Evolutionary conservation across 2,888 invertebrate genomes (phyloP).

Genomic region (Archips crataeganus): DNA sequence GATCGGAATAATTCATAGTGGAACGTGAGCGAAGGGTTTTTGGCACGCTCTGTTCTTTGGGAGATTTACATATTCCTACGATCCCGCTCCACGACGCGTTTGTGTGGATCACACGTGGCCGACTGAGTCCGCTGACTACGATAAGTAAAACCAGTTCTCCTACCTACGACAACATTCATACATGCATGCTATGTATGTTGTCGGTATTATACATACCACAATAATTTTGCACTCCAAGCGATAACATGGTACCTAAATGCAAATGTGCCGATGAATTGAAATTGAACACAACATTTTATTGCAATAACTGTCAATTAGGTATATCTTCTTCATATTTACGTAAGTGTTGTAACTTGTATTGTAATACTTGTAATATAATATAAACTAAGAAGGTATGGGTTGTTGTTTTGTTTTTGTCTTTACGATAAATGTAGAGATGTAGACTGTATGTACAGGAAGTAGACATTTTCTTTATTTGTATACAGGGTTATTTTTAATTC

Average conservation of each 20-base stretch:
- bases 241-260: conserved; percentile 23
- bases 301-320: background rate
- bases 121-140: conserved; percentile 40
- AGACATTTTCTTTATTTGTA: too few species aligned
- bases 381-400: background rate
- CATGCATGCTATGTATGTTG: background rate
- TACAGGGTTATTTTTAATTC: too few species aligned
- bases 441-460: background rate
- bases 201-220: background rate
- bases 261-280: conserved; percentile 20
- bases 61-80: conserved; percentile 71
- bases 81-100: conserved; percentile 49
- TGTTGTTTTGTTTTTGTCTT: background rate
- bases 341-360: conserved; percentile 2
- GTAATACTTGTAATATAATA: background rate
- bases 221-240: conserved; percentile 28
- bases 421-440: background rate
- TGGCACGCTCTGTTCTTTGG: conserved; percentile 60
- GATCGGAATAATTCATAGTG: conserved; percentile 59
- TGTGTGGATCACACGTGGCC: conserved; percentile 68
- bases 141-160: conserved; percentile 36
- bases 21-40: conserved; percentile 63
- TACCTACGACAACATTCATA: background rate
- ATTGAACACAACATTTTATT: conserved; percentile 23
- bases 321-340: conserved; percentile 9